These are phyloP conservation scores for Morone saxatilis DNA, from an alignment of 2,113 vertebrate genomes.

Conservation along the genomic window DNA sequence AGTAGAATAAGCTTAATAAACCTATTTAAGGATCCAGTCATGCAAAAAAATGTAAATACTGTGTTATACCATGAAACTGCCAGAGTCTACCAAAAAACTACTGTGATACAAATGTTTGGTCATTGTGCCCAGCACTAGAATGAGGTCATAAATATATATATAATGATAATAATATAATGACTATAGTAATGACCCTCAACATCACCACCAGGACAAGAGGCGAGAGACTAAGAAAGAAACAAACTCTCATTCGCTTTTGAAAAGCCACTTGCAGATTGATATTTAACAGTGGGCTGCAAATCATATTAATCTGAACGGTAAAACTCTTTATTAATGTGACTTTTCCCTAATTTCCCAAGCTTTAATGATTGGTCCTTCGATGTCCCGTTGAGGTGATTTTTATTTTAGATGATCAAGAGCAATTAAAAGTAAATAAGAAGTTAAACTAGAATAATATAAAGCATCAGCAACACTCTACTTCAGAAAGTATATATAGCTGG, in stretches of 20 bases:
- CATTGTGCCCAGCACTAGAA: too few species aligned
- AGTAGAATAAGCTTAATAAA: too few species aligned
- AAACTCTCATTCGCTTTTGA: constrained; percentile 4
- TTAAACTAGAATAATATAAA: constrained; percentile 5
- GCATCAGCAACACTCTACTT: neutral
- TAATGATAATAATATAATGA: too few species aligned
- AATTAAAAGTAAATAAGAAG: constrained; percentile 3
- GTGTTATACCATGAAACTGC: too few species aligned
- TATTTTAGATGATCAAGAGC: constrained; percentile 29
- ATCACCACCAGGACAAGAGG: too few species aligned
- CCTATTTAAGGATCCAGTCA: too few species aligned
- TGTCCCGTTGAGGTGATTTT: constrained; percentile 7
- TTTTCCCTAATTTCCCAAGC: constrained; percentile 7
- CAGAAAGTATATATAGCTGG: neutral
- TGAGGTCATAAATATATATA: too few species aligned
- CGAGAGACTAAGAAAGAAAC: too few species aligned
- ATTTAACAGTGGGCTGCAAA: neutral
- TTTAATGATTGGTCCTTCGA: neutral
- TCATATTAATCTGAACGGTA: constrained; percentile 9
- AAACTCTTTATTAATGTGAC: neutral
- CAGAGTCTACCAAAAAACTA: too few species aligned
- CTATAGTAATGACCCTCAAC: too few species aligned
- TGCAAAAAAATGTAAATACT: too few species aligned
- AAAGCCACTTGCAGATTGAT: constrained; percentile 9
- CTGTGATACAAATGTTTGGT: too few species aligned